These are phyloP conservation scores for Eubucco bourcierii DNA, from an alignment of 2,113 vertebrate species.

Conservation along the genomic window DNA sequence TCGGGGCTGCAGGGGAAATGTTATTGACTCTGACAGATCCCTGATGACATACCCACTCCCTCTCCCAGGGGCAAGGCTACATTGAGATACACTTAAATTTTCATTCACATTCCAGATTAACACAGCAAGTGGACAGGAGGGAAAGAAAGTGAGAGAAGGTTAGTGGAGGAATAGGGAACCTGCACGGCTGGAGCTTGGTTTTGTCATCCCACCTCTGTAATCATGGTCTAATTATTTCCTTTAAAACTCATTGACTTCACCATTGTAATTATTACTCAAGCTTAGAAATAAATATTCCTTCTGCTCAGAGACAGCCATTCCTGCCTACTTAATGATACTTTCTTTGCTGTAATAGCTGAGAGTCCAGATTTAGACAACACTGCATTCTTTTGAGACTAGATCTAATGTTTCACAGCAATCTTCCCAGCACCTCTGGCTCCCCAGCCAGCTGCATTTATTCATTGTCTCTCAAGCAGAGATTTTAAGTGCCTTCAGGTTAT, in stretches of 20 bases:
- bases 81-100: conserved; percentile 53
- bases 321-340: conserved; percentile 25
- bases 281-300: conserved; percentile 42
- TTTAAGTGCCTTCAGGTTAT: not conserved
- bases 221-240: conserved; percentile 26
- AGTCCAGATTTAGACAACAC: conserved; percentile 26
- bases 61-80: conserved; percentile 42
- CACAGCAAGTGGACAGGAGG: not conserved
- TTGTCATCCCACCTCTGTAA: conserved; percentile 2
- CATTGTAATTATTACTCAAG: conserved; percentile 14
- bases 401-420: not conserved
- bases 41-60: conserved; percentile 60
- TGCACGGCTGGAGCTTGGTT: not conserved
- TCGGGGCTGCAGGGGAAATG: conserved; percentile 11
- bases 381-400: not conserved
- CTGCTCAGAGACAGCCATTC: not conserved
- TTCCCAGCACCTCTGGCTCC: not conserved
- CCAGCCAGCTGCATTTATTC: not conserved
- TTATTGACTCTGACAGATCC: conserved; percentile 68
- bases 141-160: not conserved
- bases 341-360: not conserved
- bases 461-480: not conserved
- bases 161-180: not conserved
- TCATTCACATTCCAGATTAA: conserved; percentile 26
- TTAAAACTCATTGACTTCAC: conserved; percentile 28